Evolutionary conservation across 2,888 invertebrate genomes (phyloP), one percentile per base, ranked within the genome.

Genomic region (Epistrophe grossulariae): DNA sequence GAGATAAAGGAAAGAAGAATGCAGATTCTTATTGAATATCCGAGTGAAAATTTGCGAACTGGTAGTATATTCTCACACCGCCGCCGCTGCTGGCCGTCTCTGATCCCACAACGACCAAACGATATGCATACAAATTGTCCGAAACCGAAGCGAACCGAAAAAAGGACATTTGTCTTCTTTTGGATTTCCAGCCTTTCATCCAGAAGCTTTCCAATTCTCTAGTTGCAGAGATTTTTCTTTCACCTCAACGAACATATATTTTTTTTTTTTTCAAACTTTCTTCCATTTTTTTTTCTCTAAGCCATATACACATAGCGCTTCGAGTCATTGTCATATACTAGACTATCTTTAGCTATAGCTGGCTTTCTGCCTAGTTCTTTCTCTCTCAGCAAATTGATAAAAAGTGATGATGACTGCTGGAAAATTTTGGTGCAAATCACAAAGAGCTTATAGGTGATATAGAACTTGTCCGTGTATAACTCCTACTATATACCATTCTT

Each of bases 371-470:
- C 48, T 70, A 24, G 40, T 43, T 40, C 8, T 28, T 13, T 6
- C 8, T 57, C 43, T 40, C 55, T 73, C 38, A 68, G 78, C 68
- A 87, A 87, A 87, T 87, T 87, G 87, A 87, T 87, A 87, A 87
- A 87, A 87, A 87, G 87, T 87, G 87, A 87, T 87, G 87, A 87
- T 83, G 82, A 64, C 74, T 87, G 87, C 87, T 83, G 83, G 79
- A 87, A 87, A 85, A 83, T 83, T 79, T 71, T 83, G 62, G 83
- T 87, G 83, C 87, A 87, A 87, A 87, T 87, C 87, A 87, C 83
- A 80, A 76, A 77, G 80, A 84, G 84, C 82, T 87, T 87, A 79
- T 59, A 68, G 68, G 19, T 66, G 66, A 48, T 66, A 48, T 35
- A 60, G 60, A 19, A 11, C 15, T 68, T n/a, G 31, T 11, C 5